These are phyloP conservation scores for Siderastrea siderea DNA, from an alignment of 92 coral and sea anemone genomes.

Conservation along the genomic window DNA sequence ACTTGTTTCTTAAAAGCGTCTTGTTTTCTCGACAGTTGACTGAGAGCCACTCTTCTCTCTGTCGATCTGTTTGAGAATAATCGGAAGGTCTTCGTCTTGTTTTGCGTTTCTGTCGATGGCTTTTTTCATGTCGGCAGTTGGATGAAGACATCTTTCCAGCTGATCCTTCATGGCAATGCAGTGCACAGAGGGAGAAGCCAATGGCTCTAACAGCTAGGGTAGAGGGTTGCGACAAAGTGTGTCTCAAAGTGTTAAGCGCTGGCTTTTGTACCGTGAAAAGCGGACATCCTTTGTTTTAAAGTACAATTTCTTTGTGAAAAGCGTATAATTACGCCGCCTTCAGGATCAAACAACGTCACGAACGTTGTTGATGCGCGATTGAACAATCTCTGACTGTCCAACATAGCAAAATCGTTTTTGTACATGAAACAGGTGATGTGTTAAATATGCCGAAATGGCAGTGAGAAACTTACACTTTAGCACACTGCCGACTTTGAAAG, in stretches of 20 bases:
- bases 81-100: constrained; percentile 16
- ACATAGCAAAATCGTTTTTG: too few relatives aligned
- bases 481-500: too few relatives aligned
- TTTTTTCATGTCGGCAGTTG: constrained; percentile 38
- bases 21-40: constrained; percentile 18
- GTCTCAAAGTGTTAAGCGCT: not conserved
- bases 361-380: too few relatives aligned
- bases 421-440: too few relatives aligned
- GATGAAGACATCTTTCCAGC: not conserved
- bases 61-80: constrained; percentile 27
- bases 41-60: constrained; percentile 14
- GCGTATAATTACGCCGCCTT: not conserved
- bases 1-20: constrained; percentile 9
- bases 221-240: not conserved
- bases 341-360: not conserved
- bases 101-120: constrained; percentile 34
- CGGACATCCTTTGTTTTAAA: not conserved
- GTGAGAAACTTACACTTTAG: too few relatives aligned
- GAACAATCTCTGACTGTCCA: too few relatives aligned
- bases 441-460: too few relatives aligned
- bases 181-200: not conserved
- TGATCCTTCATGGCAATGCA: not conserved
- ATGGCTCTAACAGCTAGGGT: not conserved
- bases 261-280: not conserved
- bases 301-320: not conserved